Evolutionary conservation across 2,888 invertebrate genomes (phyloP), one percentile per base, ranked within the genome.

Genomic region (Chirona hameri): DNA sequence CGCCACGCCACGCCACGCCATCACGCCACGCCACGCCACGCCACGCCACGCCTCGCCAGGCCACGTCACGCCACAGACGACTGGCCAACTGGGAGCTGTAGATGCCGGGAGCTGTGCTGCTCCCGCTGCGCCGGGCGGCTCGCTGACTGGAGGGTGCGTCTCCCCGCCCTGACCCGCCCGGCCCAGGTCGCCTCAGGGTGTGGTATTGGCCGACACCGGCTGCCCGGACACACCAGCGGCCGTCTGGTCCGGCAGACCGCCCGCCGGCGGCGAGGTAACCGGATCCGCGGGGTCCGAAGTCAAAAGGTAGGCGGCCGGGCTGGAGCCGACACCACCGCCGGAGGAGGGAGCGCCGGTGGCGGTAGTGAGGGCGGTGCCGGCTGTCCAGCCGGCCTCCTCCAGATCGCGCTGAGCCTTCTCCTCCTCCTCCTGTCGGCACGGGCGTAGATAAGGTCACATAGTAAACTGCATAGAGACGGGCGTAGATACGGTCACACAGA

Each of bases 361-460:
- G 85, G 86, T 79, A 81, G 27, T n/a, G 15, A 21, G 39, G 15
- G 76, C 76, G 7, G 76, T 24, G 21, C 81, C 69, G 55, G 83
- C 83, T 7, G 81, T 82, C 86, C 86, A 86, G 27, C 86, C 86
- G 29, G 86, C 86, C 84, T 86, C 85, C 82, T 86, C 86, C 79
- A 86, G 82, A 81, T 86, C 86, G 82, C 85, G 83, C 82, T 86
- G 83, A 82, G 39, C 85, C 57, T 85, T 84, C 81, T 83, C 84
- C 82, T 87, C 87, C 83, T 86, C 85, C 82, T 87, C 86, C 87
- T 87, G 82, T 21, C 79, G 83, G 10, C 27, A 14, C 27, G 27
- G 27, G 24, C 2, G 7, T 9, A 24, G 24, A 60, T 60, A 24
- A 18, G 14, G 57, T 57, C 3, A 12, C 18, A 18, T 57, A 18